Percentiles rank a stretch among this genome's conserved stretches.
Conservation (phyloP, 2,888 invertebrate genomes). For the Margaritifera margaritifera region DNA sequence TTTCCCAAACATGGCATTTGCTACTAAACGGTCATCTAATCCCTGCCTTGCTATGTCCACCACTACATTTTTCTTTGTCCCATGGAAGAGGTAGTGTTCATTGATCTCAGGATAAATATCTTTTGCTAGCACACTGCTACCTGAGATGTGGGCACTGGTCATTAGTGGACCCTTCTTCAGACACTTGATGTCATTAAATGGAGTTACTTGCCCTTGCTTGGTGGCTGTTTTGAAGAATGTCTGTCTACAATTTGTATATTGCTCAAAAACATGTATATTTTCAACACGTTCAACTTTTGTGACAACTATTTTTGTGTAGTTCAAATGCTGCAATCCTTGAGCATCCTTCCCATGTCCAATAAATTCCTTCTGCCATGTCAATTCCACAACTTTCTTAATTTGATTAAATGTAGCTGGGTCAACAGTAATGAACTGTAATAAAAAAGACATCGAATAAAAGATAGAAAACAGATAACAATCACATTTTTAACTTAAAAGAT, state of each 20-base stretch:
- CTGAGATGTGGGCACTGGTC: conserved; percentile 10
- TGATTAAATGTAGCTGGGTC: conserved; percentile 32
- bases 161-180: conserved; percentile 21
- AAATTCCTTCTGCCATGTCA: conserved; percentile 42
- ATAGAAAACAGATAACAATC: too few relatives aligned
- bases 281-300: conserved; percentile 53
- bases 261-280: conserved; percentile 48
- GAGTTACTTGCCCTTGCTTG: conserved; percentile 14
- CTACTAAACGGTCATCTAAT: conserved; percentile 37
- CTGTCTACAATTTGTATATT: conserved; percentile 44
- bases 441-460: too few relatives aligned
- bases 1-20: conserved; percentile 45
- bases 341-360: conserved; percentile 59
- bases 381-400: conserved; percentile 36
- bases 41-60: conserved; percentile 39
- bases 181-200: conserved; percentile 10
- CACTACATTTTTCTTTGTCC: conserved; percentile 32
- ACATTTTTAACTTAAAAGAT: too few relatives aligned
- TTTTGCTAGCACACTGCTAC: conserved; percentile 6
- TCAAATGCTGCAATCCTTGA: conserved; percentile 28
- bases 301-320: conserved; percentile 39
- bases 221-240: conserved; percentile 38
- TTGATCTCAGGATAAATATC: conserved; percentile 42
- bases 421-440: conserved; percentile 11
- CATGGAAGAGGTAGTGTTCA: conserved; percentile 49